A percentile compares a stretch with the other conserved stretches of the same genome.
These are phyloP conservation scores for Hystrix cristata DNA, from an alignment of 2,113 vertebrate genomes.

Conservation along the genomic window DNA sequence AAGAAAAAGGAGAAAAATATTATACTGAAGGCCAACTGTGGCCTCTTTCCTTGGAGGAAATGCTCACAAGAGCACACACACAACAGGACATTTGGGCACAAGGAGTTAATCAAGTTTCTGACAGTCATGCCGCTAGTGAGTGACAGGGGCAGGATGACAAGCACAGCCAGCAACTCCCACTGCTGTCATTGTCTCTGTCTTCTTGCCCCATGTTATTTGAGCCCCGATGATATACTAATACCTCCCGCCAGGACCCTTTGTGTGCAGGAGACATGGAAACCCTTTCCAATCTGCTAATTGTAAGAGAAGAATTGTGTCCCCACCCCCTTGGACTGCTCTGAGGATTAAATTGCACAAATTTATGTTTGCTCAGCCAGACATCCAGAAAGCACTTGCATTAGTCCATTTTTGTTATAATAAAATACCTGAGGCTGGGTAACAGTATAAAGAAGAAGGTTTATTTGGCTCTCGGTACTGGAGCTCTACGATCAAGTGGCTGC, in stretches of 20 bases:
- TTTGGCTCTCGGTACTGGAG: neutral
- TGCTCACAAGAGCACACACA: rapidly evolving
- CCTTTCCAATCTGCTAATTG: neutral
- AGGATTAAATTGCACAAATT: neutral
- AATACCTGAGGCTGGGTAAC: neutral
- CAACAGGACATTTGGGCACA: neutral
- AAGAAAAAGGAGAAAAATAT: neutral
- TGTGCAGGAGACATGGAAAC: neutral
- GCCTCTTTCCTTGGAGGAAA: neutral
- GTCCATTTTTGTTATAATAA: neutral
- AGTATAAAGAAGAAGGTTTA: neutral
- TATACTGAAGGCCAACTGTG: rapidly evolving
- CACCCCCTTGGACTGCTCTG: neutral
- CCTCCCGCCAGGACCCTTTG: neutral
- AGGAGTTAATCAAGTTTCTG: neutral
- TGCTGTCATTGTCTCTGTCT: neutral
- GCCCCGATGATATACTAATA: rapidly evolving
- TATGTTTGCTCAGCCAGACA: neutral
- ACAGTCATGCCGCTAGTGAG: too few species aligned
- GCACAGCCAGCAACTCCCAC: neutral
- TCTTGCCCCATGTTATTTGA: neutral
- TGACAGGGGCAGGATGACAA: neutral
- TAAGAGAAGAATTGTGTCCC: neutral
- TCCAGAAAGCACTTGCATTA: neutral
- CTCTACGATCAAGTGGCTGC: neutral